A percentile compares a stretch with the other conserved stretches of the same genome.
These are phyloP conservation scores for Andrena trimmerana DNA, from an alignment of 2,888 invertebrate species.

Conservation along the genomic window DNA sequence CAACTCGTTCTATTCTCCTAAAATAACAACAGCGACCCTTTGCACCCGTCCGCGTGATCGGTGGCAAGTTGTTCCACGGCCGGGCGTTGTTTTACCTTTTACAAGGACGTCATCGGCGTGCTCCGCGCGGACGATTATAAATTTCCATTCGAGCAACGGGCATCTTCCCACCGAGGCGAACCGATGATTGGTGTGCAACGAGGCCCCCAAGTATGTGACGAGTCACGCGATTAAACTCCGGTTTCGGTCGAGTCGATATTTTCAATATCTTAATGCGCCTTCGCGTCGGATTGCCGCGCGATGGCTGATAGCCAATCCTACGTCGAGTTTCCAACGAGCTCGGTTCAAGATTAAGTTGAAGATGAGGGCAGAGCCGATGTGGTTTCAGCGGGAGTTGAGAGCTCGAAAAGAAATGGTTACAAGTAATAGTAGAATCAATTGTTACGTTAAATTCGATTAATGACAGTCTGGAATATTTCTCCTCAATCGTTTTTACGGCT, in stretches of 20 bases:
- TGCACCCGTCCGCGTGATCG: constrained; percentile 58
- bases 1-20: constrained; percentile 75
- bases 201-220: constrained; percentile 18
- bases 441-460: constrained; percentile 1
- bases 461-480: constrained; percentile 7
- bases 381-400: too few relatives aligned
- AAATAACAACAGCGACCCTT: constrained; percentile 72
- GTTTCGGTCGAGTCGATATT: constrained; percentile 14
- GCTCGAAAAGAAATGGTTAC: not conserved
- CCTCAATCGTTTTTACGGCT: constrained; percentile 43
- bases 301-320: not conserved
- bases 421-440: not conserved
- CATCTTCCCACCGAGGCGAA: constrained; percentile 19
- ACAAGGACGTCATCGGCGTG: constrained; percentile 48
- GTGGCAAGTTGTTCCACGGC: constrained; percentile 44
- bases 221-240: constrained; percentile 32
- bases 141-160: constrained; percentile 44
- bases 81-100: constrained; percentile 48
- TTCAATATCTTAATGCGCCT: constrained; percentile 22
- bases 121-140: constrained; percentile 35
- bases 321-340: not conserved
- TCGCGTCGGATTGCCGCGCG: too few relatives aligned
- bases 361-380: not conserved
- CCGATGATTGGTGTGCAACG: constrained; percentile 24
- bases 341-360: not conserved